Evolutionary conservation across 2,113 vertebrate species (phyloP), one percentile per base, ranked within the genome.

Genomic region (Festucalex cinctus): DNA sequence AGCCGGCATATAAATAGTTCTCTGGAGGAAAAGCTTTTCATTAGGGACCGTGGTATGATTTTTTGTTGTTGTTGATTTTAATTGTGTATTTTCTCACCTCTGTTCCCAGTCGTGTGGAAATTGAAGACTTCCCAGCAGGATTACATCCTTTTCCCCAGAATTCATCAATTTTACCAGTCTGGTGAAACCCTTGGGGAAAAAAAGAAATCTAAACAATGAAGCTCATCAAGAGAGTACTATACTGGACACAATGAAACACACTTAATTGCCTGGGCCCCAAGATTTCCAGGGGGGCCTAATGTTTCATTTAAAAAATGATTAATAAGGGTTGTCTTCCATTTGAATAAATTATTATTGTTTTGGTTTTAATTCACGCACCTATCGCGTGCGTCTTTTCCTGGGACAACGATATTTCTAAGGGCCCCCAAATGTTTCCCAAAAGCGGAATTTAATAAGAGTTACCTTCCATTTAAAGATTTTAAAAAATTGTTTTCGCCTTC

Each of bases 151-250:
- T 94, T 60, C 88, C 83, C 57, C 84, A 69, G 68, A 89, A 90
- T 77, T 94, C 90, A 69, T 92, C 88, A 54, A 91, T 84, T 70
- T 91, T 83, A 63, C 90, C 87, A 82, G 88, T 88, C 65, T 87
- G 70, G 32, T 90, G 85, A 28, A 49, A 87, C 84, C 90, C 92
- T 95, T 83, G 1, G 9, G n/a, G 86, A 86, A 5, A 61, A 74
- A 87, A 9, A 63, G 54, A 5, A 28, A 57, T 14, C 32, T 57
- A 9, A 46, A 59, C 32, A 62, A 32, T 13, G 51, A n/a, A 20
- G 19, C 48, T 51, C 48, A 51, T 9, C 48, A 49, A 49, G 12
- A 49, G 48, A 49, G 20, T 7, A 49, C 6, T 1, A 46, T 17
- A 17, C 3, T n/a, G 48, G 48, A 49, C 43, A 46, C 43, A 44